Evolutionary conservation across 2,888 invertebrate species (phyloP), one percentile per base, ranked within the genome.

Genomic region (Hirudinaria manillensis): DNA sequence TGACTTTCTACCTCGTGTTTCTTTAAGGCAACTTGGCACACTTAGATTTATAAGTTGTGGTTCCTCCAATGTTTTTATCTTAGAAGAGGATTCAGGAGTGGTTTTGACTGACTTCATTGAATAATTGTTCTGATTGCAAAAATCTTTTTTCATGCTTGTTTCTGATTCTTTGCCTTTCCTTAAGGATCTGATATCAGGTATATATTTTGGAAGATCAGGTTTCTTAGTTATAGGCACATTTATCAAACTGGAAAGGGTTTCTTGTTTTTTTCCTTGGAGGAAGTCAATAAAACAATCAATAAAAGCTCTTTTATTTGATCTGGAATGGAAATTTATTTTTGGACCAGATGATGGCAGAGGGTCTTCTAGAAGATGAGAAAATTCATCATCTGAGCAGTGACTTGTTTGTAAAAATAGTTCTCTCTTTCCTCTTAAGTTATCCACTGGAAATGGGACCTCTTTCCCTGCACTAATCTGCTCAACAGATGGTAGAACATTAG

Each of bases 171-270:
- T 45, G 13, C 45, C 67, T 24, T 32, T 45, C 34, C 76, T 29
- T 68, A 68, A 67, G 32, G 51, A 65, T 29, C 76, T 72, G 71
- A 53, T 27, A 34, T 79, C 78, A 4, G 83, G 84, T 68, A 82
- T 81, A 78, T 84, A 83, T 75, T 84, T 84, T 68, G 84, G 83
- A 77, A 83, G 77, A 78, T 81, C 80, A 51, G 84, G 83, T 77
- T 81, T 81, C 36, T 80, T 79, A 70, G 80, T 66, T 56, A 82
- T 80, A 56, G 81, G 80, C 77, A 81, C 80, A 76, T 80, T 81
- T 76, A 82, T 82, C 56, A 83, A 82, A 77, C 83, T 83, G 6
- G 83, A 82, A 68, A 84, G 77, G 7, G 84, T 84, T 77, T 84
- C 84, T 55, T 81, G 82, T 74, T 83, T 83, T 74, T 83, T 81